Conservation (phyloP, 64 coral and sea anemone genomes). For the Pachyseris speciosa region DNA sequence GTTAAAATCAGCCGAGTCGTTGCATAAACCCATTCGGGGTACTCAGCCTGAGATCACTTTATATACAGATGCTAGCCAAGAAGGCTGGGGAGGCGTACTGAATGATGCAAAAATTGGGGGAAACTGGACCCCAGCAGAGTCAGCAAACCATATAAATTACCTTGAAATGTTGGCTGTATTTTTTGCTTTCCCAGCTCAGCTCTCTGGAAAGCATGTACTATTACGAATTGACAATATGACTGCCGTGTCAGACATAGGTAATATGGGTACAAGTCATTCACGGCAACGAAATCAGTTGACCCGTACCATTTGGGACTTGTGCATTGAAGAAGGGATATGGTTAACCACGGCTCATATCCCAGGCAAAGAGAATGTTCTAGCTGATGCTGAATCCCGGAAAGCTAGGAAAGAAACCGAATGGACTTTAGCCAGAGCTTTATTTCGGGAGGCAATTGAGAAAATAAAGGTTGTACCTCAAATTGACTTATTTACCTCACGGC, state of each 20-base stretch:
- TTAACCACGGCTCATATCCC: constrained; percentile 44
- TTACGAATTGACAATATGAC: constrained; percentile 58
- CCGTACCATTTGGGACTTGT: constrained; percentile 32
- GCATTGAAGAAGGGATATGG: constrained; percentile 41
- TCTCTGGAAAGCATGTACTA: constrained; percentile 33
- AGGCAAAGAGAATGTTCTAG: constrained; percentile 49
- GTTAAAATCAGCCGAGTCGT: constrained; percentile 1
- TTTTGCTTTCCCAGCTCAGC: neutral
- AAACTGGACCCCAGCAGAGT: neutral
- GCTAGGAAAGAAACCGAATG: constrained; percentile 31
- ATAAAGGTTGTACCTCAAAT: constrained; percentile 33
- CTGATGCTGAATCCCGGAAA: constrained; percentile 50
- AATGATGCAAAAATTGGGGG: constrained; percentile 3
- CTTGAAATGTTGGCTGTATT: neutral
- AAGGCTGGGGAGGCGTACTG: constrained; percentile 45
- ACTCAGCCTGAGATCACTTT: constrained; percentile 18
- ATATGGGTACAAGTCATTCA: constrained; percentile 49
- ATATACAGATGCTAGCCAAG: constrained; percentile 31
- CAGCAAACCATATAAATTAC: neutral
- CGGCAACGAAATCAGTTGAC: neutral
- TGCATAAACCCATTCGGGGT: constrained; percentile 27
- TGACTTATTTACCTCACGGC: constrained; percentile 48
- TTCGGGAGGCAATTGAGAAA: neutral
- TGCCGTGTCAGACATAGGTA: constrained; percentile 45
- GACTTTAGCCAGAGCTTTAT: constrained; percentile 3